Evolutionary conservation across 2,888 invertebrate genomes (phyloP), one percentile per base, ranked within the genome.

Genomic region (Ochropleura plecta): DNA sequence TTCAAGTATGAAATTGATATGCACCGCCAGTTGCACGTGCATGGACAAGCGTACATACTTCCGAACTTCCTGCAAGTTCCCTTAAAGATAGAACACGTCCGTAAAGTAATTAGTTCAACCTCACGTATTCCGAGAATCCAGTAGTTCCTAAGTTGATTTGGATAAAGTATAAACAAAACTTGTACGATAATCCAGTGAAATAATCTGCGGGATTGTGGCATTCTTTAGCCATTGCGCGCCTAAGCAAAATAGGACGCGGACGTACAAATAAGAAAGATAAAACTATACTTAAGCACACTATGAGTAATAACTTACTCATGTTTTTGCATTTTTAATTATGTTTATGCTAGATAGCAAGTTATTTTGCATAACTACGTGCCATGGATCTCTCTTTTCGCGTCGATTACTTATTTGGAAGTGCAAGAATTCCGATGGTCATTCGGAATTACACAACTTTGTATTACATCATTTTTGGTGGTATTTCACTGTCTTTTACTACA

Each of bases 21-120:
- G 64, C 46, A 70, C 60, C 55, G 74, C 65, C 64, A 69, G 60
- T 78, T 78, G 79, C 83, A 84, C 75, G 76, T 82, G 73, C 72
- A 70, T 70, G 60, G 57, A 73, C 55, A 73, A 64, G 66, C 74
- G 64, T 73, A 55, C 63, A 70, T 73, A 55, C 63, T 72, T 73
- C 65, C 76, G 49, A 77, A 73, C 72, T 81, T 85, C 79, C 77
- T 81, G 51, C 76, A 59, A 68, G 84, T 73, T 81, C 86, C 87
- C 86, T 78, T 87, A 86, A 89, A 89, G 93, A 94, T 93, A 92
- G 88, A 91, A 90, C 94, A 94, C 94, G 94, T 92, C 90, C 90
- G 79, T 82, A 86, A 83, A 86, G 81, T 86, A 89, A 91, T 90
- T 90, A 89, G 90, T 88, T 86, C 87, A 85, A 85, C 86, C 90